Conservation (phyloP, 2,113 vertebrate genomes). For the Riparia riparia region DNA sequence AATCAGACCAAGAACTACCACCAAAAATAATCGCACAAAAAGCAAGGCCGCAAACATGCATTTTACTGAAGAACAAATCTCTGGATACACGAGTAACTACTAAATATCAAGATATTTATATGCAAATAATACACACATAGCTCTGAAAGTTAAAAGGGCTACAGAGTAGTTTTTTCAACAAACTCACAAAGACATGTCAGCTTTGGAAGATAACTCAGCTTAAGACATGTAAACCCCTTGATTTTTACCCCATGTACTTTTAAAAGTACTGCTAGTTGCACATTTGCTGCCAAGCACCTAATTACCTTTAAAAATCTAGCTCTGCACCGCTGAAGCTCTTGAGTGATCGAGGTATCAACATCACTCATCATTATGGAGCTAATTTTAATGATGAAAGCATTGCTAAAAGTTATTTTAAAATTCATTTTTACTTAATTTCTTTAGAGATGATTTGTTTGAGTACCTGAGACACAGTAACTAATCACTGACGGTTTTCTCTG, state of each 20-base stretch:
- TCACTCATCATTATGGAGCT: slow-evolving; percentile 50
- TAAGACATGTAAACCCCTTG: not conserved
- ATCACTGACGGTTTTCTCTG: slow-evolving; percentile 66
- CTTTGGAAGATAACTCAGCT: not conserved
- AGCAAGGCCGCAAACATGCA: not conserved
- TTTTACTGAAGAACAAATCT: not conserved
- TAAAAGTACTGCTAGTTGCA: not conserved
- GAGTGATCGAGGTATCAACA: slow-evolving; percentile 34
- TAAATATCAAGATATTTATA: not conserved
- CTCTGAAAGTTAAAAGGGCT: not conserved
- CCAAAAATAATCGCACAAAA: not conserved
- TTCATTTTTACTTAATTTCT: slow-evolving; percentile 63
- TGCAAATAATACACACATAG: not conserved
- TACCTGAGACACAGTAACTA: slow-evolving; percentile 52
- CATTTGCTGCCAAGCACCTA: slow-evolving; percentile 16
- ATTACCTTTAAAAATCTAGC: slow-evolving; percentile 47
- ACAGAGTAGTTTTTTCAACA: not conserved
- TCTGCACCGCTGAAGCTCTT: slow-evolving; percentile 17
- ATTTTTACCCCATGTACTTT: not conserved
- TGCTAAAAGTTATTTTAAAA: slow-evolving; percentile 67
- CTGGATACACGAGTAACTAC: not conserved
- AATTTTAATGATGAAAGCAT: slow-evolving; percentile 66
- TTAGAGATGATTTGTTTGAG: slow-evolving; percentile 60
- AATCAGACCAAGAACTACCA: not conserved
- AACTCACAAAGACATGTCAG: not conserved